A percentile compares a stretch with the other conserved stretches of the same genome.
Conservation (phyloP, 2,113 vertebrate genomes). For the Myiopsitta monachus region DNA sequence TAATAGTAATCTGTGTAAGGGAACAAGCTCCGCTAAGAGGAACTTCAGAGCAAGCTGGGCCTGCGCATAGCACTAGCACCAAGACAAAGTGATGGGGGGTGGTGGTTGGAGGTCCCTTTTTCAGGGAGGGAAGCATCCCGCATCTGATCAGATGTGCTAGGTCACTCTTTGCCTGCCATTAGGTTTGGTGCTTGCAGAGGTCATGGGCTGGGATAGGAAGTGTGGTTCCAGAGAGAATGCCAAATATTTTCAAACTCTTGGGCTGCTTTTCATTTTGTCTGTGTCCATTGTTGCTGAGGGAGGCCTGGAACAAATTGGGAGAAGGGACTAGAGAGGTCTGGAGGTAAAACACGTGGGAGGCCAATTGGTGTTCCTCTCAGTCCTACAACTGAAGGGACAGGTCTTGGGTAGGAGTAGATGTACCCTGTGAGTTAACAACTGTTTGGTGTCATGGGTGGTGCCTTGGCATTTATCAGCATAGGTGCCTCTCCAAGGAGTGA, state of each 20-base stretch:
- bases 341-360: neutral
- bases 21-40: neutral
- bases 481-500: neutral
- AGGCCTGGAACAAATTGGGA: neutral
- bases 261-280: neutral
- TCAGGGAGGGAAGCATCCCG: neutral
- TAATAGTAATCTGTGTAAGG: neutral
- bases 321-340: too few species aligned
- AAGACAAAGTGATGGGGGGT: neutral
- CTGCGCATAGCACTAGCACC: neutral
- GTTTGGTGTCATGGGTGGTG: too few species aligned
- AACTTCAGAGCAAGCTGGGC: neutral
- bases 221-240: neutral
- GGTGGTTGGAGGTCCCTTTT: neutral
- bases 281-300: rapidly evolving
- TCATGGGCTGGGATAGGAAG: neutral
- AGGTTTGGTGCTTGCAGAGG: neutral
- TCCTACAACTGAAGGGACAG: neutral
- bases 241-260: neutral
- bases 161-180: neutral
- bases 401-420: neutral
- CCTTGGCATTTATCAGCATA: neutral
- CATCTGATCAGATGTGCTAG: neutral
- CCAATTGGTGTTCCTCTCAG: neutral
- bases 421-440: neutral